Evolutionary conservation across 2,797 vertebrate genomes (phyloP), one percentile per base, ranked within the genome.

Genomic region (Oryzias dopingdopingensis): DNA sequence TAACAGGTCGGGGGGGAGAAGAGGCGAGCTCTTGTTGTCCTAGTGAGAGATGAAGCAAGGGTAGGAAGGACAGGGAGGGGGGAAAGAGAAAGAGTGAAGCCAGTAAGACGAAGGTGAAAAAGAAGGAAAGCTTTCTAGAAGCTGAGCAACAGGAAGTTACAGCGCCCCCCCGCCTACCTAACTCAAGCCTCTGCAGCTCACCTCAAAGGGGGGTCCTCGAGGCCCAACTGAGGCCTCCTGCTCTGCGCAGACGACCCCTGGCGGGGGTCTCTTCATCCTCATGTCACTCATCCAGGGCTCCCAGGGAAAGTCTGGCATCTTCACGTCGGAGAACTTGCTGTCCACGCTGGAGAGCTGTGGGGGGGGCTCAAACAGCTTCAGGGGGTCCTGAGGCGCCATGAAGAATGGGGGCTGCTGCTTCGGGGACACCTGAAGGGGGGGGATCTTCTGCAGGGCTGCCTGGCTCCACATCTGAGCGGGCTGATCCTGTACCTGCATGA

Each of bases 1-100:
- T 95, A 98, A 95, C 94, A 99, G 95, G 94, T 98, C 96, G 90
- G 97, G 97, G 93, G 96, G 97, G 81, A 98, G 96, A 91, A 98
- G 94, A 95, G 97, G 95, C 89, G 95, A 96, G 93, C 93, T 93
- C 93, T 96, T 97, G 94, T 92, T 93, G 93, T 97, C 96, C 96
- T 99, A 91, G 13, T 80, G 78, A 86, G 52, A 88, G 74, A 87
- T 15, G 74, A 49, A 67, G 65, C 42, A 45, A 43, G 52, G 66
- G 46, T 52, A 70, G 72, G 53, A 49, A 55, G 55, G 79, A 6
- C 16, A 59, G 16, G 26, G 59, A 22, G 64, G 53, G 7, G 53
- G 17, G 45, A 45, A 22, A 23, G 13, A 20, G 53, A 32, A 23
- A 24, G 42, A 57, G 32, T 65, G 49, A 66, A 62, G 76, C 51